Conservation (phyloP, 2,888 invertebrate genomes). For the Amitus sp. region DNA sequence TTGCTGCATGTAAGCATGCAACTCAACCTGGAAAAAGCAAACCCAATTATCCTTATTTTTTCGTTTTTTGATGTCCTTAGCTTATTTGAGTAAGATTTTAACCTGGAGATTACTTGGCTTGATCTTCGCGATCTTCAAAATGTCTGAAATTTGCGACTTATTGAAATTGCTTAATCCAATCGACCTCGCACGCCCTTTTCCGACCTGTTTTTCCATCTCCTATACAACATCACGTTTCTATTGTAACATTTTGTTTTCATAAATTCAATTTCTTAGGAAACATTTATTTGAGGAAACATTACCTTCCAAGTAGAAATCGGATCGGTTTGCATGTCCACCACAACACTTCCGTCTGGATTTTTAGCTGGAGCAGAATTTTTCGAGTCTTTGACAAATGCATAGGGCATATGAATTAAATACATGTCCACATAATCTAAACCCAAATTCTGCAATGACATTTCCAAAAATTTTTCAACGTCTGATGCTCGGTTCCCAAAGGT, state of each 20-base stretch:
- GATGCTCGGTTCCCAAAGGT: slow-evolving; percentile 75
- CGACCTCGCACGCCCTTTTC: slow-evolving; percentile 73
- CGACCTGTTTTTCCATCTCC: slow-evolving; percentile 79
- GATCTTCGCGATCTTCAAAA: slow-evolving; percentile 71
- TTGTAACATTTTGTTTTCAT: slow-evolving; percentile 12
- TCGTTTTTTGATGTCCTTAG: too few species aligned
- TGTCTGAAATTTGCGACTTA: slow-evolving; percentile 72
- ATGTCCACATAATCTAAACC: slow-evolving; percentile 79
- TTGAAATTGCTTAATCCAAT: slow-evolving; percentile 87
- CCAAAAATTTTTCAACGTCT: slow-evolving; percentile 75
- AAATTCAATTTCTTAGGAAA: neutral
- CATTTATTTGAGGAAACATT: too few species aligned
- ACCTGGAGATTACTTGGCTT: slow-evolving; percentile 78
- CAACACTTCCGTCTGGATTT: slow-evolving; percentile 70
- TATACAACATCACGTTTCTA: too few species aligned
- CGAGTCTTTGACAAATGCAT: slow-evolving; percentile 72
- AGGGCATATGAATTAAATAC: slow-evolving; percentile 82
- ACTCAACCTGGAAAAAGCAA: slow-evolving; percentile 69
- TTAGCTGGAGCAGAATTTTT: slow-evolving; percentile 68
- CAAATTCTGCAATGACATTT: slow-evolving; percentile 72
- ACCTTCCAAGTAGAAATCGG: slow-evolving; percentile 80
- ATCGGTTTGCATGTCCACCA: slow-evolving; percentile 72
- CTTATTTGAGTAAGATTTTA: slow-evolving; percentile 10
- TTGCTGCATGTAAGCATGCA: slow-evolving; percentile 83
- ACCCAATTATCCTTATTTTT: too few species aligned